Percentiles rank a stretch among this genome's conserved stretches.
Evolutionary conservation across 2,888 invertebrate species (phyloP).

Genomic region (Heliconius ismenius): DNA sequence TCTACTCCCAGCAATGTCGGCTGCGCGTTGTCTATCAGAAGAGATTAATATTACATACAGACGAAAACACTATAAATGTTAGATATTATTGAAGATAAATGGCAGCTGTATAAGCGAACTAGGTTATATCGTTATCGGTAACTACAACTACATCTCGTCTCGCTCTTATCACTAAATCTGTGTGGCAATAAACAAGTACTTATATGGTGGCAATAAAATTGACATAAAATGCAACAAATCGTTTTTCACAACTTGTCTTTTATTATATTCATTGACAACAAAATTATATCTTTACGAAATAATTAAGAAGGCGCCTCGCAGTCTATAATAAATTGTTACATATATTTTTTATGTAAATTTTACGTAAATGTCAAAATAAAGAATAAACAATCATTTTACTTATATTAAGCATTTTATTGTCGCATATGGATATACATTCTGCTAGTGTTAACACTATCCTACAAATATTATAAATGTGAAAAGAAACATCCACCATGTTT

Average conservation of each 20-base stretch:
- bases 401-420: not conserved
- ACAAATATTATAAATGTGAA: too few species aligned
- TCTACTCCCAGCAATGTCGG: not conserved
- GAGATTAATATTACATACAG: not conserved
- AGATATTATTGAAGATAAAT: constrained; percentile 7
- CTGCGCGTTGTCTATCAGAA: not conserved
- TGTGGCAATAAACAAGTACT: constrained; percentile 24
- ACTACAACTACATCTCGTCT: constrained; percentile 37
- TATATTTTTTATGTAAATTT: constrained; percentile 3
- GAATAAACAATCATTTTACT: not conserved
- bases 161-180: constrained; percentile 42
- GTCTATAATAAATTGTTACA: constrained; percentile 3
- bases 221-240: constrained; percentile 26
- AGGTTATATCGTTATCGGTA: constrained; percentile 41
- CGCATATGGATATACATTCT: not conserved
- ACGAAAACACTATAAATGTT: not conserved
- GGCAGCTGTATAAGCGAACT: constrained; percentile 22
- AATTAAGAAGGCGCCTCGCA: constrained; percentile 16
- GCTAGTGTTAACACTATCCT: too few species aligned
- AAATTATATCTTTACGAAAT: constrained; percentile 6
- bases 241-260: constrained; percentile 5
- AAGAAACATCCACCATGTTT: too few species aligned
- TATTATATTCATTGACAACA: constrained; percentile 7
- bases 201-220: constrained; percentile 23
- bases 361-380: not conserved